Base-by-base conservation (phyloP, 2,113 vertebrate genomes). In the Thunnus maccoyii region DNA sequence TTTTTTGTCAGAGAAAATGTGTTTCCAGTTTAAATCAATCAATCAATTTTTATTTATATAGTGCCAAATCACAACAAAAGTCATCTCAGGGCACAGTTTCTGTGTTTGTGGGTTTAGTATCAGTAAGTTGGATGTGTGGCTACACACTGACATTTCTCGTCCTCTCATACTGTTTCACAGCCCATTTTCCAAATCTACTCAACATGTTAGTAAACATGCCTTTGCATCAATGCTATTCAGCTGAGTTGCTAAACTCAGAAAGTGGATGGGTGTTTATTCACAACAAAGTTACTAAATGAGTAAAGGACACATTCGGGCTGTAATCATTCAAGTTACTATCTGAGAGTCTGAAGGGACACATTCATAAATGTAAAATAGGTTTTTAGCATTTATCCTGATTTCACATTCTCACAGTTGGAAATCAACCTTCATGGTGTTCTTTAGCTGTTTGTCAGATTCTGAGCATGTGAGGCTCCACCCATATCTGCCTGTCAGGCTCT, bases 61-160 rank as follows among this genome's bases (percentile, higher is more conserved):
- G 22, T 22, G 22, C 22, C 22, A 22, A 22, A 22, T 22, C 22
- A 22, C 22, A 22, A 22, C 22, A 22, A 22, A 22, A 22, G 22
- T 22, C 22, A 22, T 22, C 22, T 22, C 22, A 22, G 22, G 22
- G 22, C 22, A 22, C 22, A 22, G 22, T 72, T 50, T 36, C 57
- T 72, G 20, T 70, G 44, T 50, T 20, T 72, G 57, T 72, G 70
- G 56, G 61, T 50, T 52, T 62, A 46, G 71, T 62, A 62, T 51
- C 71, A 73, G 57, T 36, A 27, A 51, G 36, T 22, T 63, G 36
- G 61, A 22, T 36, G 36, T 36, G 36, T 36, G 8, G 36, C 36
- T 36, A 36, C 36, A 36, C 5, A 8, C 5, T 8, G 61, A 47
- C n/a, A 64, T 10, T 47, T 64, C 41, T 25, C 30, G n/a, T 16